phyloP scores from a whole-genome alignment of 2,888 invertebrate genomes.

The Nudaria mundana region DNA sequence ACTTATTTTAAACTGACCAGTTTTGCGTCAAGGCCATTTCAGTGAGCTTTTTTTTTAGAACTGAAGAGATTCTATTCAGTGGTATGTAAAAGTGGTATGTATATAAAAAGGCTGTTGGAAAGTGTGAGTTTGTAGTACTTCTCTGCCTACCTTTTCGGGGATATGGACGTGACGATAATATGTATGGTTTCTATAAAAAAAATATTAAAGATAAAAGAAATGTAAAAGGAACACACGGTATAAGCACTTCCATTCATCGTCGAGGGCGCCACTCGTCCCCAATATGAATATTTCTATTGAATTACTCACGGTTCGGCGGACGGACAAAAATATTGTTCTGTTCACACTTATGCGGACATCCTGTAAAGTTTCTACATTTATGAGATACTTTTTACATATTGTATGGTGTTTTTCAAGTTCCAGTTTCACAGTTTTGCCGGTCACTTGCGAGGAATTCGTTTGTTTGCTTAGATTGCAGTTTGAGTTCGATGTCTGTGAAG shows the following conservation, averaged over 20 bases:
- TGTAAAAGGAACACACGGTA: slow-evolving; percentile 39
- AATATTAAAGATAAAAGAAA: slow-evolving; percentile 8
- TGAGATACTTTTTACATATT: slow-evolving; percentile 23
- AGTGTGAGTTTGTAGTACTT: too few relatives aligned
- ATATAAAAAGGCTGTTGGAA: too few relatives aligned
- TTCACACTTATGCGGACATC: slow-evolving; percentile 61
- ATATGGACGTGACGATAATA: too few relatives aligned
- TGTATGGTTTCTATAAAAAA: too few relatives aligned
- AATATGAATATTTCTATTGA: slow-evolving; percentile 80
- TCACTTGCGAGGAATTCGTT: slow-evolving; percentile 17
- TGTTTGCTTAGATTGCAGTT: too few relatives aligned
- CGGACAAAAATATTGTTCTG: slow-evolving; percentile 77
- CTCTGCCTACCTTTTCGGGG: too few relatives aligned
- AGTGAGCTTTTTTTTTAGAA: too few relatives aligned
- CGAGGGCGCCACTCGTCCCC: slow-evolving; percentile 63
- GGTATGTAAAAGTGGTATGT: too few relatives aligned
- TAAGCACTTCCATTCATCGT: slow-evolving; percentile 15
- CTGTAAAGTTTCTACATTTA: slow-evolving; percentile 54
- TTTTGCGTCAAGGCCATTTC: too few relatives aligned
- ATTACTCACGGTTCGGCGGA: slow-evolving; percentile 76
- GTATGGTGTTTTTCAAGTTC: slow-evolving; percentile 28
- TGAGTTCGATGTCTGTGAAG: background rate
- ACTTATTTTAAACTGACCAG: too few relatives aligned
- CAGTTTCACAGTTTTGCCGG: slow-evolving; percentile 14
- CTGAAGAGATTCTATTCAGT: too few relatives aligned